Evolutionary conservation across 2,797 vertebrate genomes (phyloP).

Genomic region (Premnoplex brunnescens): DNA sequence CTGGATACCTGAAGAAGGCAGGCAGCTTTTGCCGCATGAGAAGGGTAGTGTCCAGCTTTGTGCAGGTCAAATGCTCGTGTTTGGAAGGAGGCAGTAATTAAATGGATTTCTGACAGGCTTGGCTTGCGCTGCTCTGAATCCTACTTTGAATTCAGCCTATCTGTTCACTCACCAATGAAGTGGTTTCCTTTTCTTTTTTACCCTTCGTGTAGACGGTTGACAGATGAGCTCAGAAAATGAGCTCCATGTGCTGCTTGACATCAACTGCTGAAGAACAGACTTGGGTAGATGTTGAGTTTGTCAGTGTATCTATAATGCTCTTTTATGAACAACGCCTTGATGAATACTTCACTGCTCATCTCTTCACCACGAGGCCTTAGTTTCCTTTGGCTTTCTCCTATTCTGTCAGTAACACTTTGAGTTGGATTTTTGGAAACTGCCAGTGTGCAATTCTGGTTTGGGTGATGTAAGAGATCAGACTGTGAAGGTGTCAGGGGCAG

Average conservation of each 20-base stretch:
- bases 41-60: background rate
- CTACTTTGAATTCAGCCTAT: background rate
- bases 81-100: background rate
- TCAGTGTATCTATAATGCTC: slow-evolving; percentile 24
- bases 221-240: slow-evolving; percentile 16
- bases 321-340: background rate
- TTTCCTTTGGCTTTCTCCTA: background rate
- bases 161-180: background rate
- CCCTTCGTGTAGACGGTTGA: background rate
- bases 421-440: background rate
- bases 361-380: background rate
- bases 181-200: slow-evolving; percentile 2
- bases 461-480: background rate
- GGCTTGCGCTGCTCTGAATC: background rate
- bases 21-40: background rate
- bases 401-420: background rate
- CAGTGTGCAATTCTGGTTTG: background rate
- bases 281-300: slow-evolving; percentile 26
- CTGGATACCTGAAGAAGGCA: background rate
- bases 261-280: slow-evolving; percentile 17
- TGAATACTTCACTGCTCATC: background rate
- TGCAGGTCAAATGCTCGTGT: background rate
- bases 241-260: slow-evolving; percentile 37
- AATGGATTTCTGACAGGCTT: background rate
- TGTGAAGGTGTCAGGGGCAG: background rate